phyloP scores from a whole-genome alignment of 1,140 invertebrate species.

The Bacillus rossius region DNA sequence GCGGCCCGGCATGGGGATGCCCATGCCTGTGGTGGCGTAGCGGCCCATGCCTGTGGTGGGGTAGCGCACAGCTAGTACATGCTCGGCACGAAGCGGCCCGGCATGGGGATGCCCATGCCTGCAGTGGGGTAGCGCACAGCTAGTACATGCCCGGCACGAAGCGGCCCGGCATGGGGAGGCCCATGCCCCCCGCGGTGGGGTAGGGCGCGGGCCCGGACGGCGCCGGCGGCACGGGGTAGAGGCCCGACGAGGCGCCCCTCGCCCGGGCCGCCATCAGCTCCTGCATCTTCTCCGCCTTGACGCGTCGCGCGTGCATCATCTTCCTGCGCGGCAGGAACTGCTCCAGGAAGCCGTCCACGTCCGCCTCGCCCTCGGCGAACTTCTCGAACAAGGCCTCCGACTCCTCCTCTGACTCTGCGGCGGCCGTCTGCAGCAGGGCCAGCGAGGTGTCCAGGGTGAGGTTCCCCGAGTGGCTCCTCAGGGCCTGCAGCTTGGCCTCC shows the following conservation, averaged over 20 bases:
- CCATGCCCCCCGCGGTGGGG: constrained; percentile 26
- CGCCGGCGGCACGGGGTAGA: neutral
- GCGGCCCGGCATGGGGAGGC: constrained; percentile 54
- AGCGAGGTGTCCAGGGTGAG: constrained; percentile 73
- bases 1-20: no score
- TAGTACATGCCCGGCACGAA: constrained; percentile 29
- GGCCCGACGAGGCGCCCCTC: neutral
- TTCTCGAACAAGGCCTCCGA: constrained; percentile 73
- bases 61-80: no score
- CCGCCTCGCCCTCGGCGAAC: constrained; percentile 64
- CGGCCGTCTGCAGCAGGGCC: constrained; percentile 76
- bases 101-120: no score
- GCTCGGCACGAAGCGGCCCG: no score
- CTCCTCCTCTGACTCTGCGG: constrained; percentile 82
- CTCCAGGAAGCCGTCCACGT: constrained; percentile 73
- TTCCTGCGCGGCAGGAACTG: constrained; percentile 67
- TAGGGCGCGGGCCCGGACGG: neutral
- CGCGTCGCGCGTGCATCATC: constrained; percentile 69
- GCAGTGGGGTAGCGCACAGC: no score
- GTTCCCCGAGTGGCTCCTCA: constrained; percentile 52
- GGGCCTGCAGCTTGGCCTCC: constrained; percentile 47
- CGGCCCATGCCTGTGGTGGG: no score
- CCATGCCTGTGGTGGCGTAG: no score
- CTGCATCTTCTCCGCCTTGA: constrained; percentile 80
- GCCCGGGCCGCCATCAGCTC: neutral